Conservation (phyloP, 2,797 vertebrate species). For the Sparus aurata region DNA sequence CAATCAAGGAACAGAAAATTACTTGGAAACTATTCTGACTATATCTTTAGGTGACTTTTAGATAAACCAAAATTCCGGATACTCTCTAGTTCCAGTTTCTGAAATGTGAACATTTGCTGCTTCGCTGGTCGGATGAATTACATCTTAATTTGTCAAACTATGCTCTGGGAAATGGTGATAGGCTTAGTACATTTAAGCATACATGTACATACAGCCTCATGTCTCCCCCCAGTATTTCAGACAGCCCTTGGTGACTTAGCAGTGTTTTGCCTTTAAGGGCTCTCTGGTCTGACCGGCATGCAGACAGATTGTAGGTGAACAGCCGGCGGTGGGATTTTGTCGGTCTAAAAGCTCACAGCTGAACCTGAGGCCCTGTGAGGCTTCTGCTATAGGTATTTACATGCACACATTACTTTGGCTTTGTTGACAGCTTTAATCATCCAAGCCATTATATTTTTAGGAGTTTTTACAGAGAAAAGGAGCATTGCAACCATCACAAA, state of each 20-base stretch:
- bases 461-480: not conserved
- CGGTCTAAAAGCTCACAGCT: slow-evolving; percentile 24
- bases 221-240: not conserved
- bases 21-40: too few species aligned
- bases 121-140: too few species aligned
- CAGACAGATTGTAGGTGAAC: slow-evolving; percentile 52
- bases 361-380: slow-evolving; percentile 4
- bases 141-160: too few species aligned
- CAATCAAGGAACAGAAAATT: too few species aligned
- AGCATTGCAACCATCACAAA: not conserved
- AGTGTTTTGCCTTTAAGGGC: not conserved
- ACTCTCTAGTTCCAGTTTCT: too few species aligned
- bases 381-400: not conserved
- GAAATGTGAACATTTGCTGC: too few species aligned
- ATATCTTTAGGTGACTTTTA: too few species aligned
- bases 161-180: too few species aligned
- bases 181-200: not conserved
- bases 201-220: not conserved
- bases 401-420: not conserved
- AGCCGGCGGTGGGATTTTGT: slow-evolving; percentile 50
- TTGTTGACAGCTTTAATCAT: not conserved
- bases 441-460: not conserved
- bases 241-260: too few species aligned
- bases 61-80: too few species aligned
- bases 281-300: slow-evolving; percentile 19